phyloP scores from a whole-genome alignment of 2,888 invertebrate genomes.

The Dioctria rufipes region DNA sequence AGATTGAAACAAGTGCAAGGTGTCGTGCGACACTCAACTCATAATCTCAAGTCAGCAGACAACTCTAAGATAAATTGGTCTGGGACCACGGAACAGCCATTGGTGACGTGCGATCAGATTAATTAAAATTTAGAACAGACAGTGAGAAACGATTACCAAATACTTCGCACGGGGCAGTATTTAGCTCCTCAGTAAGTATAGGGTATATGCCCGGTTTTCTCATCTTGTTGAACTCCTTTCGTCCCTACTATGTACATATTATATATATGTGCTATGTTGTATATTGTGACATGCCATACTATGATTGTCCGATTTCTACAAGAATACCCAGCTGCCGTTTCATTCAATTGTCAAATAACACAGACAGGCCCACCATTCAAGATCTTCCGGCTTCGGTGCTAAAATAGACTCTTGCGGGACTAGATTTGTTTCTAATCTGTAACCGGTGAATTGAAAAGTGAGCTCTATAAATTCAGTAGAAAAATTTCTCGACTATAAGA shows the following conservation, averaged over 20 bases:
- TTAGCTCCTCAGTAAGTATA: not conserved
- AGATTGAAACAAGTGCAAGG: conserved; percentile 46
- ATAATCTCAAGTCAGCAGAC: conserved; percentile 45
- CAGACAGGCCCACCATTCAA: conserved; percentile 34
- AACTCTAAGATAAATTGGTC: conserved; percentile 55
- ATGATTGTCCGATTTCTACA: conserved; percentile 33
- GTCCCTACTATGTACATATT: not conserved
- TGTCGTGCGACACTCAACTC: conserved; percentile 50
- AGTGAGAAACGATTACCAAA: conserved; percentile 59
- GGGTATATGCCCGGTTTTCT: not conserved
- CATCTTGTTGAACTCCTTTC: not conserved
- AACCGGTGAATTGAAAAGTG: not conserved
- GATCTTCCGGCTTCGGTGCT: conserved; percentile 35
- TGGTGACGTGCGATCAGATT: conserved; percentile 59
- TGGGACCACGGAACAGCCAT: conserved; percentile 54
- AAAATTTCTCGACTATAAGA: not conserved
- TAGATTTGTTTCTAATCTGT: not conserved
- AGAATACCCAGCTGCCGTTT: conserved; percentile 54
- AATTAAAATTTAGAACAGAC: conserved; percentile 59
- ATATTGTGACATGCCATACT: conserved; percentile 15
- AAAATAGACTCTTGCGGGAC: conserved; percentile 31
- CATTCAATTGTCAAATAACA: conserved; percentile 55
- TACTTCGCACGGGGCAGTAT: conserved; percentile 39
- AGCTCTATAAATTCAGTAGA: not conserved
- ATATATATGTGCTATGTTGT: not conserved